Evolutionary conservation across 1,140 invertebrate species (phyloP).

Genomic region (Pachypeltis micranthus): DNA sequence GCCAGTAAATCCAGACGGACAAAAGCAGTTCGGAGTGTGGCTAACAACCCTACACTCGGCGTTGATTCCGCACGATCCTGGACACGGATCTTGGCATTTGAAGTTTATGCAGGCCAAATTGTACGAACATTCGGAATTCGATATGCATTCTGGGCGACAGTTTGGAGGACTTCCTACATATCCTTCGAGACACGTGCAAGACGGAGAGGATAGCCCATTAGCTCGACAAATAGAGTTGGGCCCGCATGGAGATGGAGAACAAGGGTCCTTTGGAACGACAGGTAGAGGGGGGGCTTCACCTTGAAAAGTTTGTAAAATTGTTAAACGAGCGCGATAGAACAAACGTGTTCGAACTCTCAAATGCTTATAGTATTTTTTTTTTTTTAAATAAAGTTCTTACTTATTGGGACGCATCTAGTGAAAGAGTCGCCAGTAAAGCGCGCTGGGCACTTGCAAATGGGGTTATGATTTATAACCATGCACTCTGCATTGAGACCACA

Average conservation of each 20-base stretch:
- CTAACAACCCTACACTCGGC: conserved; percentile 55
- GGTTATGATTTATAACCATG: conserved; percentile 50
- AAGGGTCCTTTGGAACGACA: conserved; percentile 39
- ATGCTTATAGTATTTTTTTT: no score
- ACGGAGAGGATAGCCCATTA: conserved; percentile 34
- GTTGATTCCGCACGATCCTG: conserved; percentile 42
- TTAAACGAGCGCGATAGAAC: no score
- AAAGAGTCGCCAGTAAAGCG: conserved; percentile 53
- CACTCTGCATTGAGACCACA: conserved; percentile 63
- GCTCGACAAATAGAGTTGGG: conserved; percentile 54
- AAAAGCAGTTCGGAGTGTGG: conserved; percentile 51
- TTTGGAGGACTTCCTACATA: conserved; percentile 38
- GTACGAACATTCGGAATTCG: conserved; percentile 40
- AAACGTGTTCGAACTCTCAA: no score
- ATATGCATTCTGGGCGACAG: conserved; percentile 41
- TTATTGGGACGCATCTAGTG: conserved; percentile 42
- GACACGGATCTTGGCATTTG: conserved; percentile 45
- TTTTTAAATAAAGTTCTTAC: conserved; percentile 44
- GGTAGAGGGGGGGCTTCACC: conserved; percentile 43
- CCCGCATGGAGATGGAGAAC: conserved; percentile 59
- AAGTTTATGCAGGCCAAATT: conserved; percentile 42
- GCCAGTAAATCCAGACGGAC: conserved; percentile 50
- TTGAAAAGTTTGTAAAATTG: no score
- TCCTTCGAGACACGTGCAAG: conserved; percentile 34
- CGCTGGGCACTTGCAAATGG: conserved; percentile 48